These are phyloP conservation scores for Phalacrocorax carbo DNA, from an alignment of 2,113 vertebrate species.

Conservation along the genomic window DNA sequence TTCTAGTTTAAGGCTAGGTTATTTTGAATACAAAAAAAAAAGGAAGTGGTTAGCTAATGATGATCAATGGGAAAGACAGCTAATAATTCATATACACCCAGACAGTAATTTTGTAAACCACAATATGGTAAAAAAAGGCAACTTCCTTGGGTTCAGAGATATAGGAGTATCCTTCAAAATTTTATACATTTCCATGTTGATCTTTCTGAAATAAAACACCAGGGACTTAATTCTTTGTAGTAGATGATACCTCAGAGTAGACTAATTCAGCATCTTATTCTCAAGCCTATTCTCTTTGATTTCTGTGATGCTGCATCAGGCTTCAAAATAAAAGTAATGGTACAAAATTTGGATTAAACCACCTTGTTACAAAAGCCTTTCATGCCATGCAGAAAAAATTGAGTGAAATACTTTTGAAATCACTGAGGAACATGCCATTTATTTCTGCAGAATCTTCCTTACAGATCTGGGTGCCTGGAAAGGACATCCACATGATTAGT, in stretches of 20 bases:
- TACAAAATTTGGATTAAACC: neutral
- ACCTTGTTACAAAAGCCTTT: neutral
- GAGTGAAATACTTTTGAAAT: neutral
- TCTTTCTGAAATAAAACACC: neutral
- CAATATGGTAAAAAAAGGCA: neutral
- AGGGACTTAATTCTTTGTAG: neutral
- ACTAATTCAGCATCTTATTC: neutral
- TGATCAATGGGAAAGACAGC: neutral
- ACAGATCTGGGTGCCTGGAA: neutral
- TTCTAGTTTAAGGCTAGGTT: neutral
- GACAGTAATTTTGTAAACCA: neutral
- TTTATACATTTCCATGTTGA: neutral
- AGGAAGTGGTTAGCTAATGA: neutral
- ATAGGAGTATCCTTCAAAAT: neutral
- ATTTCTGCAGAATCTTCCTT: slow-evolving; percentile 13
- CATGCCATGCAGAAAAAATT: neutral
- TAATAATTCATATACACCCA: neutral
- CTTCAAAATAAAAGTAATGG: neutral
- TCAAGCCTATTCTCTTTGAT: neutral
- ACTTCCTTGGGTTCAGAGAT: neutral
- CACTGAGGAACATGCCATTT: neutral
- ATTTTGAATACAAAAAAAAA: neutral
- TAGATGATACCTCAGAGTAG: neutral
- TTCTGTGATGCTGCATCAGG: neutral
- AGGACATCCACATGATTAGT: neutral